These are phyloP conservation scores for Cydia amplana DNA, from an alignment of 1,140 invertebrate genomes.

Conservation along the genomic window DNA sequence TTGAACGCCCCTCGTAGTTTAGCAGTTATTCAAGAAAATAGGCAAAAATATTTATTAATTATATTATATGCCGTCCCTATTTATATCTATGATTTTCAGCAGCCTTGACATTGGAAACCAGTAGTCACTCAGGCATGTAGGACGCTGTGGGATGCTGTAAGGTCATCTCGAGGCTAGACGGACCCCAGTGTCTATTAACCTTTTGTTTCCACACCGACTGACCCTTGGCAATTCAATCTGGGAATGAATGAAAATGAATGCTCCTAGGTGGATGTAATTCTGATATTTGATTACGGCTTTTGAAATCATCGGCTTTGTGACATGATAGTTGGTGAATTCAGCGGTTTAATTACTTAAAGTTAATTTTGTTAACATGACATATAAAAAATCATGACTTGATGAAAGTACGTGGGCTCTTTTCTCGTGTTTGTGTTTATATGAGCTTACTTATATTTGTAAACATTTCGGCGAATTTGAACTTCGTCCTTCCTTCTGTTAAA, in stretches of 20 bases:
- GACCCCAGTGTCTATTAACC: background rate
- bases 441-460: slow-evolving; percentile 1
- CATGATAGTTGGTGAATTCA: too few species aligned
- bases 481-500: background rate
- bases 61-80: background rate
- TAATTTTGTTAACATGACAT: too few species aligned
- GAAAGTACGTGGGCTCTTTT: too few species aligned
- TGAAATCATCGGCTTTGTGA: background rate
- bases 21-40: too few species aligned
- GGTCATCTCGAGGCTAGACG: background rate
- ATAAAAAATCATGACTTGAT: too few species aligned
- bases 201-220: background rate
- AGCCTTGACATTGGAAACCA: background rate
- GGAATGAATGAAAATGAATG: background rate
- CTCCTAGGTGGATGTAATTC: background rate
- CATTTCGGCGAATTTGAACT: background rate
- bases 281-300: background rate
- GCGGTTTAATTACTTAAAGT: too few species aligned
- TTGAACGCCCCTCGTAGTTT: too few species aligned
- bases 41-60: too few species aligned
- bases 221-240: background rate
- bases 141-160: slow-evolving; percentile 1
- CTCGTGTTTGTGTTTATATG: too few species aligned
- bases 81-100: background rate
- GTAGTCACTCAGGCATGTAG: background rate